A percentile compares a stretch with the other conserved stretches of the same genome.
Evolutionary conservation across 2,888 invertebrate genomes (phyloP).

Genomic region (Camptogramma bilineatum): DNA sequence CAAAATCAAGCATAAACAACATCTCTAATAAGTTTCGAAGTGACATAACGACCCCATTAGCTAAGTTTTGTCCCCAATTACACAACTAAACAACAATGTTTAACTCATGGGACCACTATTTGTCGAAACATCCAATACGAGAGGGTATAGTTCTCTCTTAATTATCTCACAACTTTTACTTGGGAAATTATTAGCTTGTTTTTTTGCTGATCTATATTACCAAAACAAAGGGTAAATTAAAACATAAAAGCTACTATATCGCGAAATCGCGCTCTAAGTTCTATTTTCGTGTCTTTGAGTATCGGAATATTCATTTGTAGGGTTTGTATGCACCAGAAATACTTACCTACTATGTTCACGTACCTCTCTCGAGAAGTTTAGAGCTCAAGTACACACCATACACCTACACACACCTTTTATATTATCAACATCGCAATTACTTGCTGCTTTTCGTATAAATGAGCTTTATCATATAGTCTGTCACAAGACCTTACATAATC

Average conservation of each 20-base stretch:
- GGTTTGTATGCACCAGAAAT: too few species aligned
- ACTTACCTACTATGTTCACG: too few species aligned
- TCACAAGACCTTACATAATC: neutral
- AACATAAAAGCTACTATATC: neutral
- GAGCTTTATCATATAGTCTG: too few species aligned
- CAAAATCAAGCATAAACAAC: neutral
- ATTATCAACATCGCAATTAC: too few species aligned
- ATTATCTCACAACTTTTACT: neutral
- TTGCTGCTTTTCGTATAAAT: too few species aligned
- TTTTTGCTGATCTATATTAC: neutral
- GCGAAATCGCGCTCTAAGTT: too few species aligned
- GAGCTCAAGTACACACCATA: too few species aligned
- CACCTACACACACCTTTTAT: too few species aligned
- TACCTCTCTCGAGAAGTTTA: too few species aligned
- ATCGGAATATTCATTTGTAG: too few species aligned
- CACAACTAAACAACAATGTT: conserved; percentile 4
- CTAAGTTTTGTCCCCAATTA: conserved; percentile 5
- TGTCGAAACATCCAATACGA: neutral
- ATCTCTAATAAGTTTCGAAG: neutral
- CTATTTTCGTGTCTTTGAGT: too few species aligned
- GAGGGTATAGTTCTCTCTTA: neutral
- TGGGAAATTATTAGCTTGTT: neutral
- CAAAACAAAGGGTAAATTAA: neutral
- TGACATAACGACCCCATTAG: conserved; percentile 8
- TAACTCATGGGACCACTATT: conserved; percentile 4